These are phyloP conservation scores for Microtus montanus DNA, from an alignment of 2,113 vertebrate genomes.

Conservation along the genomic window DNA sequence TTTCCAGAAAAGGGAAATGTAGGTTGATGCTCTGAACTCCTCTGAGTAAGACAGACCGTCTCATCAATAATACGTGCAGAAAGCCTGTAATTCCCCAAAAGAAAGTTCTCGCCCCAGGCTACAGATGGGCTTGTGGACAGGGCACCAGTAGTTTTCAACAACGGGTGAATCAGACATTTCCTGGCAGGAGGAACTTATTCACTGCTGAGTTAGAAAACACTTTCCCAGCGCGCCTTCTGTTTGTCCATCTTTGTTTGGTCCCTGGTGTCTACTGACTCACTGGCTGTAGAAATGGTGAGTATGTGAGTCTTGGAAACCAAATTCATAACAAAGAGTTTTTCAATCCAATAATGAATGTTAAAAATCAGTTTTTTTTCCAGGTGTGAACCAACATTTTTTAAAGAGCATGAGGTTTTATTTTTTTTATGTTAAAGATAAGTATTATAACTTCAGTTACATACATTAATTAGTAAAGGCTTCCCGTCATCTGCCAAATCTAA, in stretches of 20 bases:
- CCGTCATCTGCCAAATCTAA: neutral
- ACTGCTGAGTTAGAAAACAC: conserved; percentile 18
- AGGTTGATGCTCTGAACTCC: conserved; percentile 19
- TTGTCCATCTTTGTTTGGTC: neutral
- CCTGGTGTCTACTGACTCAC: neutral
- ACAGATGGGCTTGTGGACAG: conserved; percentile 18
- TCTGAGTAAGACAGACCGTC: conserved; percentile 34
- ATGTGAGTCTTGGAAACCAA: conserved; percentile 3
- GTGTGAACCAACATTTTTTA: neutral
- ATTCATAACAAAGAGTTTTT: conserved; percentile 38
- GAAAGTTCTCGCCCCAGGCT: conserved; percentile 23
- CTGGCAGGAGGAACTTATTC: neutral
- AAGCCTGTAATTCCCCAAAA: conserved; percentile 43
- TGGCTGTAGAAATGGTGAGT: neutral
- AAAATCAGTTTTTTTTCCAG: neutral
- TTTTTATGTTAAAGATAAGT: neutral
- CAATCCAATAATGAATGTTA: neutral
- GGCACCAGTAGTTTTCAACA: conserved; percentile 2
- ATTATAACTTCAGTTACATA: neutral
- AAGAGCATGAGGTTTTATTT: neutral
- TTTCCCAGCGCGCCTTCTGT: neutral
- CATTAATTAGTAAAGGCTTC: neutral
- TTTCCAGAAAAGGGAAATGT: conserved; percentile 59
- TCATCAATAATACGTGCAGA: conserved; percentile 48
- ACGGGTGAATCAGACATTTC: neutral